These are phyloP conservation scores for Drosophila paranaensis DNA, from an alignment of 2,888 invertebrate genomes.

Conservation along the genomic window DNA sequence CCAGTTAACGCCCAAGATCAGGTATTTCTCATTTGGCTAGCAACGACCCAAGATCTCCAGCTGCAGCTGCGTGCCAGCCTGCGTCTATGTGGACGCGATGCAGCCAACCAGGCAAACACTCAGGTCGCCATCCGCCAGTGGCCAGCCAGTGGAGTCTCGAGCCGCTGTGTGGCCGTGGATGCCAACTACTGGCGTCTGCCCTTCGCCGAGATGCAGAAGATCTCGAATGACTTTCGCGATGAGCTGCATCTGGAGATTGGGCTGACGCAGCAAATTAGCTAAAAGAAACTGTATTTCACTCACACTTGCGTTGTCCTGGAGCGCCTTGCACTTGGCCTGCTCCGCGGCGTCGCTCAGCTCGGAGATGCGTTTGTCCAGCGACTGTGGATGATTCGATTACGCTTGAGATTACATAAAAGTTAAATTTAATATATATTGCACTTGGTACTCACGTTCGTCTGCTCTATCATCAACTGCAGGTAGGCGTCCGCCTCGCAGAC, in stretches of 20 bases:
- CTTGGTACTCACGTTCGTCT: slow-evolving; percentile 89
- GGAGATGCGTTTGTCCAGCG: slow-evolving; percentile 88
- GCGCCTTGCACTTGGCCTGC: slow-evolving; percentile 88
- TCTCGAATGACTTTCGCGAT: slow-evolving; percentile 64
- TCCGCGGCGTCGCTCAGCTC: slow-evolving; percentile 89
- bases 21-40: slow-evolving; percentile 62
- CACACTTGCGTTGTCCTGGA: slow-evolving; percentile 91
- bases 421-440: not conserved
- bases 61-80: slow-evolving; percentile 44
- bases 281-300: slow-evolving; percentile 83
- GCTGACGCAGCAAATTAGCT: slow-evolving; percentile 11
- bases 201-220: slow-evolving; percentile 31
- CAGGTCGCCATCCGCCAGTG: slow-evolving; percentile 40
- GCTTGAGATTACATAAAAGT: not conserved
- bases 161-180: slow-evolving; percentile 36
- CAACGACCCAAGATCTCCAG: slow-evolving; percentile 33
- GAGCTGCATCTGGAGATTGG: slow-evolving; percentile 58
- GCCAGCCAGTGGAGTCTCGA: slow-evolving; percentile 12
- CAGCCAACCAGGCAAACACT: slow-evolving; percentile 21
- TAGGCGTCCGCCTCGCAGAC: slow-evolving; percentile 98
- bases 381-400: slow-evolving; percentile 84
- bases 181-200: slow-evolving; percentile 56
- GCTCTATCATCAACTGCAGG: slow-evolving; percentile 97
- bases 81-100: slow-evolving; percentile 55
- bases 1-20: slow-evolving; percentile 4